Evolutionary conservation across 2,113 vertebrate species (phyloP), one percentile per base, ranked within the genome.

Genomic region (Elaphurus davidianus): DNA sequence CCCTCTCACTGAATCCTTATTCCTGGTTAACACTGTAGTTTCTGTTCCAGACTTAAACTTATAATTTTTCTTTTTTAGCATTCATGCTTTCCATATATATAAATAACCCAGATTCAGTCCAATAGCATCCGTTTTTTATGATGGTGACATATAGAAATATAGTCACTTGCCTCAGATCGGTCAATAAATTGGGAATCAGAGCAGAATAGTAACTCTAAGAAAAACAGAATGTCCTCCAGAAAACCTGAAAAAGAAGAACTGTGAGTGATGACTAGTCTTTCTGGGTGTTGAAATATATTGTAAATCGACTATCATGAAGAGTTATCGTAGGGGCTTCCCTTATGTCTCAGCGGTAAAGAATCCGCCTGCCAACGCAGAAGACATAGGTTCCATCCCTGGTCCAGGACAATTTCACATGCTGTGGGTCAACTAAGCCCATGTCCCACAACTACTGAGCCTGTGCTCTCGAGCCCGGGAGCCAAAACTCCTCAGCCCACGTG

Each of bases 1-100:
- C 94, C 97, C 94, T 97, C 1, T 2, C 10, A 28, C 4, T 87
- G 90, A 76, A 79, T 95, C 86, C 91, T 86, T 89, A 97, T 96
- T 97, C 96, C 96, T 97, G 93, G 96, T 98, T 97, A 96, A 97
- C 96, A 78, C 95, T 94, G 14, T 90, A 47, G 33, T 60, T 86
- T 83, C 93, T 88, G 79, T 96, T 62, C 64, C 74, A 43, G 62
- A 60, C n/a, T 92, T 83, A 43, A 47, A 76, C 17, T 28, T 50
- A 9, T 52, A 81, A 62, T 11, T 62, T 52, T 36, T 43, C 33
- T 47, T 64, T 45, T 59, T 28, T 25, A 93, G 60, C 14, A 45
- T 47, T 92, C 10, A 12, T 45, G 43, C 11, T 93, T 97, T 90
- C 84, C 52, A 91, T 45, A 86, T 87, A 86, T 3, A 40, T 16